These are phyloP conservation scores for Bombycilla garrulus DNA, from an alignment of 2,113 vertebrate species.

Conservation along the genomic window DNA sequence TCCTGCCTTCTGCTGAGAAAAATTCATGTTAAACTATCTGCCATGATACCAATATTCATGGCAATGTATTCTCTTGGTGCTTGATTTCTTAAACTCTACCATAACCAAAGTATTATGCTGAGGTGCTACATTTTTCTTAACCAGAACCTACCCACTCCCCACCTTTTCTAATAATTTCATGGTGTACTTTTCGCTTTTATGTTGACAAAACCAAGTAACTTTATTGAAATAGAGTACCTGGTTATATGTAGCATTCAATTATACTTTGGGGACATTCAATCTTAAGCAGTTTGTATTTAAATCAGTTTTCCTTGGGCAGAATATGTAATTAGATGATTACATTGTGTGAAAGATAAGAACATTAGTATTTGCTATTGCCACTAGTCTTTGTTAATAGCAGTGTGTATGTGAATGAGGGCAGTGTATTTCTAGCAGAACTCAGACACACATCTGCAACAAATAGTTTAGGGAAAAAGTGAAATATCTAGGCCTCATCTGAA, in stretches of 20 bases:
- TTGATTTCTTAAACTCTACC: neutral
- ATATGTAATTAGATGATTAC: neutral
- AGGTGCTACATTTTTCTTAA: slow-evolving; percentile 40
- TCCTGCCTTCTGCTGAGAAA: neutral
- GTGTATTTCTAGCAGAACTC: neutral
- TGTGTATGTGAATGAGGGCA: neutral
- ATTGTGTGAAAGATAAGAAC: neutral
- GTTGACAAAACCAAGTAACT: neutral
- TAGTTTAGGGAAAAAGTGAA: neutral
- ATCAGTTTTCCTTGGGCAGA: neutral
- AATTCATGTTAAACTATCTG: neutral
- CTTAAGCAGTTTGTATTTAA: neutral
- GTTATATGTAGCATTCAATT: neutral
- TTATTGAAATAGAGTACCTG: neutral
- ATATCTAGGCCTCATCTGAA: neutral
- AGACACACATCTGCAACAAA: neutral
- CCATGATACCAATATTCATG: neutral
- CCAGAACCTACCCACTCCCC: neutral
- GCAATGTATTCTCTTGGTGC: slow-evolving; percentile 16
- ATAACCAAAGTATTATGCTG: slow-evolving; percentile 35
- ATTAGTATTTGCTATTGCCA: neutral
- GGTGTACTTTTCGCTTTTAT: neutral
- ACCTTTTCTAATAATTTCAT: neutral
- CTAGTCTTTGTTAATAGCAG: neutral
- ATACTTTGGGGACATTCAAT: neutral